Conservation (phyloP, 2,888 invertebrate genomes). For the Mayetiola destructor region DNA sequence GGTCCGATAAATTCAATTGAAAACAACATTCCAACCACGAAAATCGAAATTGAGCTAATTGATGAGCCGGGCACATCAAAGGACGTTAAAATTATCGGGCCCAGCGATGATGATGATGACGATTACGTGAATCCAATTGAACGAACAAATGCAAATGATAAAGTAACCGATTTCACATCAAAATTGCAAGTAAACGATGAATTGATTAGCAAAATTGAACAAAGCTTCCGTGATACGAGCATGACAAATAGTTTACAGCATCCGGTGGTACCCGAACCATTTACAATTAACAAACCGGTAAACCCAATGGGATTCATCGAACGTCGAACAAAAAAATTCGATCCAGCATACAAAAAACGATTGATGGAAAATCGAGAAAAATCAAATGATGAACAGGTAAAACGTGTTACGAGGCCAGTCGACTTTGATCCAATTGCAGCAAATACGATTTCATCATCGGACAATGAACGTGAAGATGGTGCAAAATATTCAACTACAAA, state of each 20-base stretch:
- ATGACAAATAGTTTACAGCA: neutral
- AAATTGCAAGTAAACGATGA: constrained; percentile 33
- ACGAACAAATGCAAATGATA: neutral
- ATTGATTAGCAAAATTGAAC: constrained; percentile 29
- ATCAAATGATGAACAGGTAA: neutral
- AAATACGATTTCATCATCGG: constrained; percentile 1
- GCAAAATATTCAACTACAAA: constrained; percentile 20
- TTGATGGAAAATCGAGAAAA: neutral
- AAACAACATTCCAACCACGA: constrained; percentile 19
- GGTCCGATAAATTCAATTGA: constrained; percentile 15
- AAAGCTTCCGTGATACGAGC: constrained; percentile 26
- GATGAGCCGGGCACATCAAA: constrained; percentile 15
- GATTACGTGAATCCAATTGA: constrained; percentile 16
- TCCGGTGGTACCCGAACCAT: too few relatives aligned
- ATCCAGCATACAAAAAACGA: constrained; percentile 23
- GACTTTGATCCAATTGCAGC: neutral
- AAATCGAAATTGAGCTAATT: constrained; percentile 20
- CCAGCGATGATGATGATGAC: constrained; percentile 12
- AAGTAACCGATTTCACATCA: constrained; percentile 25
- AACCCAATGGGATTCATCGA: constrained; percentile 23
- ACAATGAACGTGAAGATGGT: constrained; percentile 23
- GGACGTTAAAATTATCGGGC: neutral
- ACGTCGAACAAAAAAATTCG: constrained; percentile 33
- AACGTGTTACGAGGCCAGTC: neutral
- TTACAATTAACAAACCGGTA: constrained; percentile 6